Base-by-base conservation (phyloP, 2,113 vertebrate species). In the Engystomops pustulosus region DNA sequence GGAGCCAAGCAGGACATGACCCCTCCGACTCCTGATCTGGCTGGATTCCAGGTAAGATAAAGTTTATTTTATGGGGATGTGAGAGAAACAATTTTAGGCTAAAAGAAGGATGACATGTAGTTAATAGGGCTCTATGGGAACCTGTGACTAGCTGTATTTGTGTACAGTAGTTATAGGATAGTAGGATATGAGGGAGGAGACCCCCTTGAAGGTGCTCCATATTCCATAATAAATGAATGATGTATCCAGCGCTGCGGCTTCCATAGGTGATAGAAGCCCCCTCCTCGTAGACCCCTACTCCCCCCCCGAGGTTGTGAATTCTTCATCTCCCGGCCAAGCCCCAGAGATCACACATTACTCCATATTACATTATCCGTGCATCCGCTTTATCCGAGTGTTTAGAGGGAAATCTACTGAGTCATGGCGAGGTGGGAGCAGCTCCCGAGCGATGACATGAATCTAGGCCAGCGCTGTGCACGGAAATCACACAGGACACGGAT, bases 181-280 rank as follows among this genome's bases (percentile, higher is more conserved):
- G n/a, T n/a, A n/a, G n/a, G n/a, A n/a, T n/a, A n/a, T n/a, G n/a
- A n/a, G n/a, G n/a, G n/a, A n/a, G n/a, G n/a, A n/a, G n/a, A n/a
- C n/a, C n/a, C n/a, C n/a, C n/a, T n/a, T n/a, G n/a, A n/a, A n/a
- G n/a, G n/a, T n/a, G n/a, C n/a, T n/a, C n/a, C 36, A 45, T 47
- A 25, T 12, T 27, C 32, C 38, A 55, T 41, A 25, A 77, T 77
- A 17, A 77, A 77, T 58, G 49, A 58, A 58, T 77, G 49, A 77
- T 77, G 74, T 38, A 55, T 14, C n/a, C n/a, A 25, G 74, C 74
- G 34, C 32, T 34, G 3, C 4, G 6, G 49, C 25, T 55, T n/a
- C 51, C 30, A 76, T 76, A 77, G 74, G 51, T 77, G 51, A 32
- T 20, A 51, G 18, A 32, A 74, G 9, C 45, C 71, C 45, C 70